A percentile compares a stretch with the other conserved stretches of the same genome.
Evolutionary conservation across 2,888 invertebrate genomes (phyloP).

Genomic region (Metacarcinus magister): DNA sequence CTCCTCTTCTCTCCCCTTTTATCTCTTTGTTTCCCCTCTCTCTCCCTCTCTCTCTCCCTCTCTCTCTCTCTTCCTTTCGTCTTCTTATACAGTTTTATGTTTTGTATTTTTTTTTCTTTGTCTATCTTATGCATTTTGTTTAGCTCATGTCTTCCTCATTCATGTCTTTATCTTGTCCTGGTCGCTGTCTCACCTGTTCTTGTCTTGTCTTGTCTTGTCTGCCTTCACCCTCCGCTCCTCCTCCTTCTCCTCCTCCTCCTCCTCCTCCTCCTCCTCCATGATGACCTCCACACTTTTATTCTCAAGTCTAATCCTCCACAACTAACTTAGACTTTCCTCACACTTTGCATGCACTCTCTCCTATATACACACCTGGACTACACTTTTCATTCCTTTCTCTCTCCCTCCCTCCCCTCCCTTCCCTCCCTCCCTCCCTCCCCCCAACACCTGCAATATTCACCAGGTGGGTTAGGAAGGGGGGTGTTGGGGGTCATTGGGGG

Average conservation of each 20-base stretch:
- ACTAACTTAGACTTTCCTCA: not conserved
- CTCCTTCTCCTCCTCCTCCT: not conserved
- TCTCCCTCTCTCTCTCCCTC: not conserved
- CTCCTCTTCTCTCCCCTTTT: not conserved
- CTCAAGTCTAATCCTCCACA: not conserved
- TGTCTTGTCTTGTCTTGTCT: not conserved
- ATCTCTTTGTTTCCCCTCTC: not conserved
- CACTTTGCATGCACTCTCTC: conserved; percentile 39
- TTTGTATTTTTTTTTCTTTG: not conserved
- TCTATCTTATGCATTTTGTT: too few relatives aligned
- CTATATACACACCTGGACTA: not conserved
- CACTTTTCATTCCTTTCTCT: not conserved
- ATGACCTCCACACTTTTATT: not conserved
- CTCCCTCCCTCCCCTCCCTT: conserved; percentile 22
- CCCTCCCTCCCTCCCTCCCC: not conserved
- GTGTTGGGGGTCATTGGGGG: not conserved
- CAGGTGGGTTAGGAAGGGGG: not conserved
- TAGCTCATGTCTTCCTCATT: not conserved
- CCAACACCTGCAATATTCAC: conserved; percentile 2
- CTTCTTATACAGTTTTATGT: not conserved
- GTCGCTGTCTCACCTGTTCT: not conserved
- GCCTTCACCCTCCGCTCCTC: not conserved
- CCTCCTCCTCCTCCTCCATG: not conserved
- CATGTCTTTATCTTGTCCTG: not conserved
- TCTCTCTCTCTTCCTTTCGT: not conserved